Conservation (phyloP, 1,140 invertebrate genomes). For the Tenebrio molitor region DNA sequence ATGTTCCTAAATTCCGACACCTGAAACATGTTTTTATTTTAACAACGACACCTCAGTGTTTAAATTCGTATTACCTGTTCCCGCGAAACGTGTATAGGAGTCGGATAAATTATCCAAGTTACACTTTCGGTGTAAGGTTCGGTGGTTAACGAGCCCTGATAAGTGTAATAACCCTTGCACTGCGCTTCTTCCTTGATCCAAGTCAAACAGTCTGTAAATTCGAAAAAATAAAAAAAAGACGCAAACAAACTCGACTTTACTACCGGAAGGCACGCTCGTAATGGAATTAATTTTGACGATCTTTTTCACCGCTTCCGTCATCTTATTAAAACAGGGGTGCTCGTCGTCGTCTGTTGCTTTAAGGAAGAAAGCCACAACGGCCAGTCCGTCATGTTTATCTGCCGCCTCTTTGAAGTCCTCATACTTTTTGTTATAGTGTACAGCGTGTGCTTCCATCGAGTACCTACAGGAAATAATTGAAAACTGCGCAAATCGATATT, state of each 20-base stretch:
- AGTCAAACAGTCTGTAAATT: constrained; percentile 65
- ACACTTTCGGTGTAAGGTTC: constrained; percentile 79
- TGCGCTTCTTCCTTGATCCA: constrained; percentile 68
- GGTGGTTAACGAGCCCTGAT: constrained; percentile 81
- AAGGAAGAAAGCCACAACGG: constrained; percentile 82
- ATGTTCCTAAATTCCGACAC: constrained; percentile 63
- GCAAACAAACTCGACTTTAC: constrained; percentile 7
- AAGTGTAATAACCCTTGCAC: constrained; percentile 71
- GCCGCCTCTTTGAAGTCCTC: constrained; percentile 75
- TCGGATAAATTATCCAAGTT: constrained; percentile 81
- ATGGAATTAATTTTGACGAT: constrained; percentile 62
- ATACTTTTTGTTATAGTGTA: constrained; percentile 85
- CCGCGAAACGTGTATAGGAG: constrained; percentile 77
- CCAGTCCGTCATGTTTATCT: constrained; percentile 81
- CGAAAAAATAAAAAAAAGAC: background rate
- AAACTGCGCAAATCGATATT: background rate
- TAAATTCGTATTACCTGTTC: constrained; percentile 75
- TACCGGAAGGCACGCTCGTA: constrained; percentile 62
- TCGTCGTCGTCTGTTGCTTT: constrained; percentile 64
- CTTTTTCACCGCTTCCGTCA: constrained; percentile 62
- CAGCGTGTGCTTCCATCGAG: constrained; percentile 83
- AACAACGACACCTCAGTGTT: background rate
- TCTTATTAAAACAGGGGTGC: constrained; percentile 64
- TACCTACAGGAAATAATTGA: constrained; percentile 67
- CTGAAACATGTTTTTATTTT: constrained; percentile 48